Evolutionary conservation across 1,140 invertebrate species (phyloP), one percentile per base, ranked within the genome.

Genomic region (Octopus sinensis): DNA sequence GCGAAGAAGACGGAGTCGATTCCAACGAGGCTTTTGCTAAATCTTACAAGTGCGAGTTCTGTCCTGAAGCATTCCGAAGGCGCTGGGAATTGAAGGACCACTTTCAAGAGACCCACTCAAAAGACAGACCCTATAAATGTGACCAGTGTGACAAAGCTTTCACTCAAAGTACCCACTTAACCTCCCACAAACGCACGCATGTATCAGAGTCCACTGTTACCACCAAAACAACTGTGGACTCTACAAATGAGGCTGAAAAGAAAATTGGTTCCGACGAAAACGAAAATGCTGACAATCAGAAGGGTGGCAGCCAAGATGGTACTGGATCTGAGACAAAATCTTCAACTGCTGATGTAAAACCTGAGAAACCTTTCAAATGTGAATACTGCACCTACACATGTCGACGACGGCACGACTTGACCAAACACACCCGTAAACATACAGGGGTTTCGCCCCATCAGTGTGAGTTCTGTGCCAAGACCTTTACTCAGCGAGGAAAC

Each of bases 51-150:
- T 73, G 68, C 68, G 68, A 73, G 30, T 73, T 73, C 68, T 73
- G 68, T 73, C 68, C 56, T 23, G 68, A 13, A 6, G 68, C 68
- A 13, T 73, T n/a, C 30, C 68, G 68, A 6, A 73, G 68, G 30
- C 68, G 68, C 30, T 13, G 17, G 30, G 68, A 73, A 6, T 73
- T 73, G 13, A 13, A 23, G 17, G 68, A 97, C 85, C 96, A 98
- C 88, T 93, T 98, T 83, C 92, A 97, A 52, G 96, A 95, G 6
- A 73, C 68, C 30, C 97, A 99, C 91, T 98, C 97, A 0, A 97
- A 97, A 0, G 94, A 94, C 86, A 98, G 98, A 88, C 97, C 97
- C 0, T 99, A 97, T 91, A 96, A 96, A 3, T 99, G 97, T 88
- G 95, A 96, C 92, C 95, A 94, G 76, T 97, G 96, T 90, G 95